A percentile compares a stretch with the other conserved stretches of the same genome.
phyloP scores from a whole-genome alignment of 2,113 vertebrate species.

The Thalassoma bifasciatum region DNA sequence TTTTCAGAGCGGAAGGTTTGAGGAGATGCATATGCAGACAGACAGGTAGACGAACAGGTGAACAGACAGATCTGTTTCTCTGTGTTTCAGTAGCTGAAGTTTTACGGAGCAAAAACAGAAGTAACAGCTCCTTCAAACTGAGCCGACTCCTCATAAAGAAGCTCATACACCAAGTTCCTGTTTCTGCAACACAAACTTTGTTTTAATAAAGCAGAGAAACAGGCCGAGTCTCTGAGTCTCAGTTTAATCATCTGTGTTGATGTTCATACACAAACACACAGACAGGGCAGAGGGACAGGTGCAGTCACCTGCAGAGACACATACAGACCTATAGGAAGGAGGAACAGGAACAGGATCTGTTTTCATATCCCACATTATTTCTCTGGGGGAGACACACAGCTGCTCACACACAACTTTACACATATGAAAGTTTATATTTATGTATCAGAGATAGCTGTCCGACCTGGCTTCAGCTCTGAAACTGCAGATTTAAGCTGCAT shows the following conservation, averaged over 20 bases:
- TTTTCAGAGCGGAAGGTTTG: no score
- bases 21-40: no score
- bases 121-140: neutral
- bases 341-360: neutral
- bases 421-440: neutral
- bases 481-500: neutral
- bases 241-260: conserved; percentile 2
- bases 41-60: neutral
- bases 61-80: neutral
- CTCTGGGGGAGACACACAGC: neutral
- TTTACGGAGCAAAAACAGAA: no score
- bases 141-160: neutral
- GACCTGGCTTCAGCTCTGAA: neutral
- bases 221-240: neutral
- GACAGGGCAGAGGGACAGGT: neutral
- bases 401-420: neutral
- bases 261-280: neutral
- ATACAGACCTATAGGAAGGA: neutral
- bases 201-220: neutral
- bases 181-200: neutral
- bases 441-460: neutral
- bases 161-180: neutral
- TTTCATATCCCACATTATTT: conserved; percentile 2
- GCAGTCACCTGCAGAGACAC: neutral
- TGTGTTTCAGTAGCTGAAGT: no score